Evolutionary conservation across 2,888 invertebrate genomes (phyloP).

Genomic region (Crematogaster levior): DNA sequence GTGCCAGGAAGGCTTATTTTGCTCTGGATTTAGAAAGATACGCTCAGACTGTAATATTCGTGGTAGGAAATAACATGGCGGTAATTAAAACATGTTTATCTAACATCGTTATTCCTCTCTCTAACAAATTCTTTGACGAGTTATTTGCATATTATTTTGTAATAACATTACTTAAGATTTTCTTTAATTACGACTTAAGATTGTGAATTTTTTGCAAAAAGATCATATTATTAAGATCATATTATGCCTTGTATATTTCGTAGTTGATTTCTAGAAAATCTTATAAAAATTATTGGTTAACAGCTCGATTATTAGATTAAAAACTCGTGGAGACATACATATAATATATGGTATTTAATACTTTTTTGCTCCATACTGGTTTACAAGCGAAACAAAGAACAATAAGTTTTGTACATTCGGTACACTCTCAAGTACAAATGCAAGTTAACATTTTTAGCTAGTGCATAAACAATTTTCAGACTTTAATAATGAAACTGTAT

Average conservation of each 20-base stretch:
- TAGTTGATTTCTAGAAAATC: not conserved
- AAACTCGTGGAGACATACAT: not conserved
- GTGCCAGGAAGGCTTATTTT: constrained; percentile 35
- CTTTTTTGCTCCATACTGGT: not conserved
- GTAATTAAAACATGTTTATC: not conserved
- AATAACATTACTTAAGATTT: not conserved
- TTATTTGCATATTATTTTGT: not conserved
- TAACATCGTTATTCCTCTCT: not conserved
- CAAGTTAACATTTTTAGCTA: not conserved
- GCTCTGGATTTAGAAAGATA: constrained; percentile 8
- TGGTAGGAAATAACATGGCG: not conserved
- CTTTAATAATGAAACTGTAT: constrained; percentile 2
- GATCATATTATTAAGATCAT: no score
- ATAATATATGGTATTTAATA: not conserved
- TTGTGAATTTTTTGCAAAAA: not conserved
- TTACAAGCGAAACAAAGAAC: not conserved
- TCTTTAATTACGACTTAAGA: not conserved
- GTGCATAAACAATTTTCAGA: constrained; percentile 8
- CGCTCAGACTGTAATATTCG: constrained; percentile 2
- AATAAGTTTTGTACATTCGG: not conserved
- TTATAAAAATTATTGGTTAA: not conserved
- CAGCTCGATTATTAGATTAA: not conserved
- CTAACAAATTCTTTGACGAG: not conserved
- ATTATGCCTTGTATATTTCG: not conserved
- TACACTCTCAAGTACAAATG: not conserved